A percentile compares a stretch with the other conserved stretches of the same genome.
Conservation (phyloP, 2,797 vertebrate genomes). For the Lagorchestes hirsutus region DNA sequence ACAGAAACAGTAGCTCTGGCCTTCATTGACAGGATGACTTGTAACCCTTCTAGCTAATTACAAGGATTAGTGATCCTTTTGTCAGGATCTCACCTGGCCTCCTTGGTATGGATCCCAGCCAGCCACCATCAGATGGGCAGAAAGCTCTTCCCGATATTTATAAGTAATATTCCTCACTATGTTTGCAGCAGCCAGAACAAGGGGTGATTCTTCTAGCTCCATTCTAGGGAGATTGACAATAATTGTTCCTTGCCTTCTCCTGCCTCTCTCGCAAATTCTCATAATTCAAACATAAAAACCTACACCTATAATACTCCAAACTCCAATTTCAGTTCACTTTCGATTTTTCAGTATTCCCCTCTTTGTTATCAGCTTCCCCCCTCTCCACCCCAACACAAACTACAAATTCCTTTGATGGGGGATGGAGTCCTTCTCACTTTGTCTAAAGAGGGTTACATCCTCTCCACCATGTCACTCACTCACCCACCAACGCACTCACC, state of each 20-base stretch:
- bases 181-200: constrained; percentile 89
- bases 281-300: background rate
- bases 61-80: background rate
- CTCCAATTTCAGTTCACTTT: constrained; percentile 9
- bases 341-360: accelerated
- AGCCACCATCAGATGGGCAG: constrained; percentile 91
- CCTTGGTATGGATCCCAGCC: constrained; percentile 90
- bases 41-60: background rate
- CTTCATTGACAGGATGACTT: constrained; percentile 5
- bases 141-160: constrained; percentile 89
- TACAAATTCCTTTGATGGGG: background rate
- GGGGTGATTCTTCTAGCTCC: constrained; percentile 88
- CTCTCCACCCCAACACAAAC: background rate
- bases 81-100: constrained; percentile 86
- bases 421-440: background rate
- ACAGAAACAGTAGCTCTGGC: constrained; percentile 4
- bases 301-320: background rate
- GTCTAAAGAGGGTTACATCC: background rate
- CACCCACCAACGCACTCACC: too few relatives aligned
- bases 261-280: background rate
- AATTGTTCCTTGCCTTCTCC: background rate
- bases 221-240: constrained; percentile 73
- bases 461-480: background rate
- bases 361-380: background rate
- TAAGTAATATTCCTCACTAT: constrained; percentile 90